A percentile compares a stretch with the other conserved stretches of the same genome.
Evolutionary conservation across 2,113 vertebrate genomes (phyloP).

Genomic region (Athene cunicularia): DNA sequence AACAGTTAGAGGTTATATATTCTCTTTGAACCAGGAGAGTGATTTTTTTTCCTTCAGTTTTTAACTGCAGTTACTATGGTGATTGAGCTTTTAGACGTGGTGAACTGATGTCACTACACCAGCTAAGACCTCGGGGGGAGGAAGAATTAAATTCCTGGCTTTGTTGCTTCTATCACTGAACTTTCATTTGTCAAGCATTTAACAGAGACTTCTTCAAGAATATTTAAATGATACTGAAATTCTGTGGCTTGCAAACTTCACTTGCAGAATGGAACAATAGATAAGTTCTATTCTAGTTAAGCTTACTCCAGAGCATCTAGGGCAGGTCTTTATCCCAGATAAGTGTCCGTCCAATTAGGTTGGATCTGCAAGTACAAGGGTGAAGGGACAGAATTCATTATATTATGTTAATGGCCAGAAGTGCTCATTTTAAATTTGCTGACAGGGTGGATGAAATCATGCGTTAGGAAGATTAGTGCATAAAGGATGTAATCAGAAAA

Average conservation of each 20-base stretch:
- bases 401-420: background rate
- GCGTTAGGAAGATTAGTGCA: background rate
- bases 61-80: conserved; percentile 77
- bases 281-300: background rate
- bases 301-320: background rate
- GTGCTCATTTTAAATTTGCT: background rate
- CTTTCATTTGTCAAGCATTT: conserved; percentile 30
- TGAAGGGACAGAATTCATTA: background rate
- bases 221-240: background rate
- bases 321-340: background rate
- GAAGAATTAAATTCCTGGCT: conserved; percentile 64
- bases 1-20: background rate
- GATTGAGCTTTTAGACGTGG: conserved; percentile 67
- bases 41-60: conserved; percentile 76
- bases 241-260: background rate
- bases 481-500: background rate
- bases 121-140: conserved; percentile 45
- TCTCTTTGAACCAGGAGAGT: conserved; percentile 30
- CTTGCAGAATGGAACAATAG: background rate
- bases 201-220: background rate
- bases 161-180: conserved; percentile 27
- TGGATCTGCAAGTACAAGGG: background rate
- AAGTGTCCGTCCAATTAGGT: background rate
- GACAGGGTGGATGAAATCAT: background rate
- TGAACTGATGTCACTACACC: conserved; percentile 73